Conservation (phyloP, 1,140 invertebrate genomes). For the Cydia strobilella region DNA sequence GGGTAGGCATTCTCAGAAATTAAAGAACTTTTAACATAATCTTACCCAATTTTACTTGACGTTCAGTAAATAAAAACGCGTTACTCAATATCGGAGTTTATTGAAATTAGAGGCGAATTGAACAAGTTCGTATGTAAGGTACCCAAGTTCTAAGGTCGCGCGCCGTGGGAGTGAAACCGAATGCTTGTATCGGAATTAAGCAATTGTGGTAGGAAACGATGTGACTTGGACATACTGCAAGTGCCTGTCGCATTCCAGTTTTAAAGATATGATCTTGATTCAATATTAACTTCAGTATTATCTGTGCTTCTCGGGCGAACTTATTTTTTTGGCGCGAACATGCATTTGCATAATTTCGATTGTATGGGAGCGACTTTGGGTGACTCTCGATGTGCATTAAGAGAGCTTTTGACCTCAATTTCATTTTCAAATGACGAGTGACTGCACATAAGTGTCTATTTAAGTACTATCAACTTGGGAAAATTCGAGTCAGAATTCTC, state of each 20-base stretch:
- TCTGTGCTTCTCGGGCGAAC: no score
- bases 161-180: conserved; percentile 14
- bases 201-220: conserved; percentile 9
- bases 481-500: neutral
- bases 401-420: neutral
- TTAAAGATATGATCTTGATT: no score
- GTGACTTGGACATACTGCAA: neutral
- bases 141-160: neutral
- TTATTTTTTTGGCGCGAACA: no score
- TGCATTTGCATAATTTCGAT: no score
- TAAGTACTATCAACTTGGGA: neutral
- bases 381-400: neutral
- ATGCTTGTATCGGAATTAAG: conserved; percentile 13
- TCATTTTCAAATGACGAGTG: neutral
- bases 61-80: neutral
- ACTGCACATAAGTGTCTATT: neutral
- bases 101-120: neutral
- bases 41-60: neutral
- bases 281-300: no score
- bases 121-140: conserved; percentile 3
- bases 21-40: neutral
- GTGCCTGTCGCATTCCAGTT: neutral
- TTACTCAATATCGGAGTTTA: neutral
- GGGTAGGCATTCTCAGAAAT: neutral
- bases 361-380: no score